Base-by-base conservation (phyloP, 1,140 invertebrate genomes). In the Drosophila sp. region DNA sequence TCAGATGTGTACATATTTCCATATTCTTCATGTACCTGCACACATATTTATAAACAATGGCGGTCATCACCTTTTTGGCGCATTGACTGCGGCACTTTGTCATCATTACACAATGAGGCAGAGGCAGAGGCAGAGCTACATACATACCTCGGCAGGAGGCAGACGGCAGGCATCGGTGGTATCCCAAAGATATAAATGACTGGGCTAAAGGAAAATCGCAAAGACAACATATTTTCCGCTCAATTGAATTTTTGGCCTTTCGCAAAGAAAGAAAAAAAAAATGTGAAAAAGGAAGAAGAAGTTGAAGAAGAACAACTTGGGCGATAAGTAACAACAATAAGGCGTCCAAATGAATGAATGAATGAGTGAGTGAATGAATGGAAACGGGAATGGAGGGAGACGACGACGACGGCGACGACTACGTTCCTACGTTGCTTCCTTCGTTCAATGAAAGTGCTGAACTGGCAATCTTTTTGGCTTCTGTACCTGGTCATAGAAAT, bases 271-370 rank as follows among this genome's bases (percentile, higher is more conserved):
- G 17, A 23, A 60, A 25, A 60, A 60, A 27, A 60, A 5, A 60
- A 11, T 33, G 5, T 33, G 23, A 23, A 64, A 60, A 55, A 72
- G 29, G 7, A 30, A n/a, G 38, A 23, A 44, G 2, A 30, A 38
- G 33, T 32, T 41, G 17, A 32, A 10, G 60, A 17, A 30, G 50
- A 27, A 5, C 72, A 76, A 76, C 74, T 70, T 77, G 82, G 82
- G 82, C 82, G 82, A 86, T 86, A 86, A 86, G 83, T 87, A 86
- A 86, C 82, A 86, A 86, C 83, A 86, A 86, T 87, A 82, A 82
- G 82, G 82, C 83, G 82, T 75, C 60, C 73, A 60, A 75, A 67
- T 75, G 63, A 74, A 75, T 76, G 72, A 70, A 61, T 78, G 81
- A 85, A 79, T 79, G 80, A 70, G 72, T 73, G 72, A 61, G 58